Evolutionary conservation across 2,113 vertebrate genomes (phyloP).

Genomic region (Salvelinus namaycush): DNA sequence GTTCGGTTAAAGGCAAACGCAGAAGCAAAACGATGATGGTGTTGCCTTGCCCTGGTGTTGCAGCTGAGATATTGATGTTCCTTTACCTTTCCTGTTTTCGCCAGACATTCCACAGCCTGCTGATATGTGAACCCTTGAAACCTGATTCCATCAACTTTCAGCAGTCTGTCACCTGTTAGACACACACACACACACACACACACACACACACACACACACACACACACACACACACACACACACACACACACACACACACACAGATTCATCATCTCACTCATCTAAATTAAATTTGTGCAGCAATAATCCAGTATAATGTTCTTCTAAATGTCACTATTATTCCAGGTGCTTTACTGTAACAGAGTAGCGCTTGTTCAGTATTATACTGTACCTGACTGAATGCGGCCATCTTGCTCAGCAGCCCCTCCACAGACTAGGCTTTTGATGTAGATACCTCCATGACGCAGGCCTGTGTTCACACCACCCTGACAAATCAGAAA

Average conservation of each 20-base stretch:
- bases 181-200: background rate
- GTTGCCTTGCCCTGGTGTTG: background rate
- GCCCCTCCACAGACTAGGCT: constrained; percentile 80
- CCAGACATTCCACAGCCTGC: constrained; percentile 83
- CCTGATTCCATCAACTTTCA: constrained; percentile 81
- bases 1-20: background rate
- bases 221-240: background rate
- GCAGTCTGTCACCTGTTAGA: constrained; percentile 77
- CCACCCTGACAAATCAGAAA: constrained; percentile 71
- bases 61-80: background rate
- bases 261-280: constrained; percentile 2
- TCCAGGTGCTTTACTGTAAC: background rate
- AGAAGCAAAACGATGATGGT: background rate
- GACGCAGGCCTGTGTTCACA: constrained; percentile 72
- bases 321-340: no score
- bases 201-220: background rate
- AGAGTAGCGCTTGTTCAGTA: background rate
- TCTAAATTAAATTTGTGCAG: background rate
- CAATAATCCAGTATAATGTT: background rate
- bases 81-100: constrained; percentile 79
- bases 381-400: constrained; percentile 74
- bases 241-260: no score
- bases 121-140: constrained; percentile 81
- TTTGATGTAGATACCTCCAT: constrained; percentile 84
- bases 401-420: constrained; percentile 80